phyloP scores from a whole-genome alignment of 2,113 vertebrate genomes.

The Epinephelus cyanopodus region DNA sequence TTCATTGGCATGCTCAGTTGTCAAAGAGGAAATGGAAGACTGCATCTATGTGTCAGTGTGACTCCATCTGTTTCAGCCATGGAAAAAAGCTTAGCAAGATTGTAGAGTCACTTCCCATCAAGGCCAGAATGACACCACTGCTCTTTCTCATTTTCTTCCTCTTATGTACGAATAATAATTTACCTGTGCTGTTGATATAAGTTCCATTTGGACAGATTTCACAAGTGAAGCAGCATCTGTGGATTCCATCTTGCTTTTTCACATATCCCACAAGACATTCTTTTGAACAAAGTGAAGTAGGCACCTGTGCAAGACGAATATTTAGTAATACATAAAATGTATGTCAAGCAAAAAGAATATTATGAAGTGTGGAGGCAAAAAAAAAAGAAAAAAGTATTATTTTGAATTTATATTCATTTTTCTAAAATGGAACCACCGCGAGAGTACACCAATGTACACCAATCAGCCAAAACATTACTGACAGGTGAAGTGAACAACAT shows the following conservation, averaged over 20 bases:
- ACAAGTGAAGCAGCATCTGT: slow-evolving; percentile 88
- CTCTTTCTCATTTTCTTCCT: background rate
- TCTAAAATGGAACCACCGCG: background rate
- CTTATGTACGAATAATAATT: background rate
- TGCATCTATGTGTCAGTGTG: background rate
- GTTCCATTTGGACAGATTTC: slow-evolving; percentile 80
- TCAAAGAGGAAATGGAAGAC: background rate
- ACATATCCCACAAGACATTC: slow-evolving; percentile 52
- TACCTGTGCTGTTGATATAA: slow-evolving; percentile 87
- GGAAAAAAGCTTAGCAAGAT: background rate
- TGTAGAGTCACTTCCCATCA: background rate
- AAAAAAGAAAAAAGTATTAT: background rate
- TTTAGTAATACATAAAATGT: background rate
- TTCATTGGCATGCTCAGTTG: background rate
- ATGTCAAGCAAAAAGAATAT: background rate
- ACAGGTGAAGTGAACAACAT: no score
- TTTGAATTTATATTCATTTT: background rate
- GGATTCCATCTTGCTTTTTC: slow-evolving; percentile 51
- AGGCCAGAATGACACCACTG: background rate
- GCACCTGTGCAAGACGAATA: slow-evolving; percentile 48
- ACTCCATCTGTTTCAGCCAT: background rate
- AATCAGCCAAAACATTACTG: no score
- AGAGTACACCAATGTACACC: background rate
- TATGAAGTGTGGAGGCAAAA: background rate
- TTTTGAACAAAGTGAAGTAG: slow-evolving; percentile 59